These are phyloP conservation scores for Tuberolachnus salignus DNA, from an alignment of 2,888 invertebrate genomes.

Conservation along the genomic window DNA sequence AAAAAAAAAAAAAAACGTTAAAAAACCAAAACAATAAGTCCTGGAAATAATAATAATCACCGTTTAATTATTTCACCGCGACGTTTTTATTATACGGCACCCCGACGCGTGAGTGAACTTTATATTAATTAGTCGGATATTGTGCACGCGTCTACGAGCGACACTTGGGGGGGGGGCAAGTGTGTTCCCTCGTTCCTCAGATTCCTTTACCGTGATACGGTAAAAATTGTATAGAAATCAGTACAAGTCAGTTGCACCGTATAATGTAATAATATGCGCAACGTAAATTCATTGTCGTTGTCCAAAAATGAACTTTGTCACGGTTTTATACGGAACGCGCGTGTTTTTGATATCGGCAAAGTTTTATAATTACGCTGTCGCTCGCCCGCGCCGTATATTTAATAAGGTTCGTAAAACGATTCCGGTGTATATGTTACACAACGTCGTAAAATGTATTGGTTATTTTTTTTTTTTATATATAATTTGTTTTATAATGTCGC, in stretches of 20 bases:
- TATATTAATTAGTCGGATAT: not conserved
- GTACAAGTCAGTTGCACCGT: not conserved
- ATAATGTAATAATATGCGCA: no score
- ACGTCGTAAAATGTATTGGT: no score
- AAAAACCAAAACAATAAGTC: no score
- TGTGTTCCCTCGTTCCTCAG: not conserved
- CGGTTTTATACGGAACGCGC: not conserved
- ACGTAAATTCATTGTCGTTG: not conserved
- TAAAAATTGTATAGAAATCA: not conserved
- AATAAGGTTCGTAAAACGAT: not conserved
- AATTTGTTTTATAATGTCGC: no score
- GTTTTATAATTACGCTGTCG: slow-evolving; percentile 46
- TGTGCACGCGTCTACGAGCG: slow-evolving; percentile 7
- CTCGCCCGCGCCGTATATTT: not conserved
- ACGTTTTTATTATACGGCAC: not conserved
- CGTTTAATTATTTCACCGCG: not conserved
- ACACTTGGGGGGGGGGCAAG: no score
- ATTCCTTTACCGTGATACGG: not conserved
- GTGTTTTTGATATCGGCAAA: slow-evolving; percentile 28
- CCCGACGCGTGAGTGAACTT: not conserved
- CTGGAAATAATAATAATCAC: not conserved
- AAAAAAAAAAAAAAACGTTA: no score
- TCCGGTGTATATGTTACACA: no score
- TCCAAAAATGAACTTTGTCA: slow-evolving; percentile 20
- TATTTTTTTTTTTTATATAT: no score